Conservation (phyloP, 2,113 vertebrate species). For the Calyptomena viridis region DNA sequence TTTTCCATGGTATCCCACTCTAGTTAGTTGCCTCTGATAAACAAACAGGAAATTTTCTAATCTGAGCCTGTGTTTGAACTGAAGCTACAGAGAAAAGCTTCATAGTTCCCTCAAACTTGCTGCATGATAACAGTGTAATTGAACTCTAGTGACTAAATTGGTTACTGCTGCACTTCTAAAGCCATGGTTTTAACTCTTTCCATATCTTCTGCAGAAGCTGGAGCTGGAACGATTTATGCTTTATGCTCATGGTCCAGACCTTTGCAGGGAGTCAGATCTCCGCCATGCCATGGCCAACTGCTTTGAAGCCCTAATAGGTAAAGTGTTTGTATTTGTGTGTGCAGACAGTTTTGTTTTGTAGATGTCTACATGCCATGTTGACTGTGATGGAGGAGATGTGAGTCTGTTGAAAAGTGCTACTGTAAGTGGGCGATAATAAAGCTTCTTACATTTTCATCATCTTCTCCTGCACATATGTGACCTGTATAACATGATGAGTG, state of each 20-base stretch:
- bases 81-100: not conserved
- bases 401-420: not conserved
- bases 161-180: not conserved
- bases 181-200: not conserved
- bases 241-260: slow-evolving; percentile 96
- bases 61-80: not conserved
- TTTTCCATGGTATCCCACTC: not conserved
- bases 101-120: not conserved
- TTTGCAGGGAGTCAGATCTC: slow-evolving; percentile 96
- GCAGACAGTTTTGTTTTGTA: not conserved
- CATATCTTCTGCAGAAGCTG: slow-evolving; percentile 82
- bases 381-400: not conserved
- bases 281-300: slow-evolving; percentile 99
- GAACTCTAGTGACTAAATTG: not conserved
- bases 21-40: not conserved
- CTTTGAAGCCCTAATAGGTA: slow-evolving; percentile 98
- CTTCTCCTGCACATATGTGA: not conserved
- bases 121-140: not conserved
- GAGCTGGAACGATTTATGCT: slow-evolving; percentile 98
- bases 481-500: rapidly evolving
- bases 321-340: not conserved
- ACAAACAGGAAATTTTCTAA: not conserved
- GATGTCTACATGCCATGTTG: rapidly evolving
- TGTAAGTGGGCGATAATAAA: not conserved
- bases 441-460: not conserved